Conservation (phyloP, 2,888 invertebrate species). For the Nymphalis c-album region DNA sequence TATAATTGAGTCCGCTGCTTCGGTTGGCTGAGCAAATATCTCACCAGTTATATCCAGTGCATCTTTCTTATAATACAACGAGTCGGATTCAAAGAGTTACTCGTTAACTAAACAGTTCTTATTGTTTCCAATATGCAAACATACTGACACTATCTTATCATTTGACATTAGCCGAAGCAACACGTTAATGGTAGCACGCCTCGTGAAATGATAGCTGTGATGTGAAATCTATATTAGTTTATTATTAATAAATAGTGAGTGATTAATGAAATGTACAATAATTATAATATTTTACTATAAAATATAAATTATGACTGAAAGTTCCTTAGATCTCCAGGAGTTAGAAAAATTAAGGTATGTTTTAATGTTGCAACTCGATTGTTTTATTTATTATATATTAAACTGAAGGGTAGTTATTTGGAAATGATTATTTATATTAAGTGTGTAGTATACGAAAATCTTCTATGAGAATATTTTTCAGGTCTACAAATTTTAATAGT, state of each 20-base stretch:
- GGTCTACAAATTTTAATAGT: conserved; percentile 44
- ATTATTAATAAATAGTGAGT: conserved; percentile 35
- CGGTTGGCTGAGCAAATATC: conserved; percentile 37
- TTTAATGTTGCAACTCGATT: conserved; percentile 9
- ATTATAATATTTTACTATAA: conserved; percentile 19
- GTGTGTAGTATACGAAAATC: no score
- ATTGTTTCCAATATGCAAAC: conserved; percentile 65
- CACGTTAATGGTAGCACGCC: conserved; percentile 56
- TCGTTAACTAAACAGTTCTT: conserved; percentile 38
- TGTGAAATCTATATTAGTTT: conserved; percentile 48
- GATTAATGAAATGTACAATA: conserved; percentile 26
- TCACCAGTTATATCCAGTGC: conserved; percentile 30
- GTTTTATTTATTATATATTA: not conserved
- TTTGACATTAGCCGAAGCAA: conserved; percentile 59
- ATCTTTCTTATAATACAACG: conserved; percentile 26
- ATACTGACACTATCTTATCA: conserved; percentile 68
- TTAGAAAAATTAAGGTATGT: conserved; percentile 67
- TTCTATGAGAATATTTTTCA: conserved; percentile 29
- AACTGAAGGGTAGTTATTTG: no score
- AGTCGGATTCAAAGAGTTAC: conserved; percentile 18
- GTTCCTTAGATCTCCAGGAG: conserved; percentile 62
- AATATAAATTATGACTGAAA: conserved; percentile 58
- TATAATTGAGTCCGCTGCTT: conserved; percentile 59
- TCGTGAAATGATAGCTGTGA: conserved; percentile 51
- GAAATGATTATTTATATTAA: no score